phyloP scores from a whole-genome alignment of 2,888 invertebrate genomes.

The Belgica antarctica region DNA sequence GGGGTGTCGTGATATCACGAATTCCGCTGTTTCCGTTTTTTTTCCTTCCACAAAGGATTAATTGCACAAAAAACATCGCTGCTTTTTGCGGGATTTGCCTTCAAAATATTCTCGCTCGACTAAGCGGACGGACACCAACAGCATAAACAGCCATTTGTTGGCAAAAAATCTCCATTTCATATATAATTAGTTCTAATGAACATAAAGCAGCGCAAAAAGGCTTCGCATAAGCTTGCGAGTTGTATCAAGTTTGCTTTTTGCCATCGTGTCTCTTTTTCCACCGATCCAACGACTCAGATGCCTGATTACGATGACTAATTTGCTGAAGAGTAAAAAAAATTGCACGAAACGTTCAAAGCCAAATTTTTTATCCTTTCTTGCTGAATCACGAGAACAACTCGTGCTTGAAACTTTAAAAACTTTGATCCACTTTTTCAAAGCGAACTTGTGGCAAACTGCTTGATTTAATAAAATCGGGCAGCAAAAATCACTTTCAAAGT shows the following conservation, averaged over 20 bases:
- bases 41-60: too few relatives aligned
- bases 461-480: not conserved
- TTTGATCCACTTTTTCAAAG: too few relatives aligned
- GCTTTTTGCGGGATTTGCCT: not conserved
- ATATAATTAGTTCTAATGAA: conserved; percentile 24
- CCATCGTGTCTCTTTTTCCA: not conserved
- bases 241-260: not conserved
- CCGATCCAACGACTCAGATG: not conserved
- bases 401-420: not conserved
- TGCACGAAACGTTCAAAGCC: not conserved
- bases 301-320: conserved; percentile 3
- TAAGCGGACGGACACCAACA: not conserved
- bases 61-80: not conserved
- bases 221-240: not conserved
- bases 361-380: not conserved
- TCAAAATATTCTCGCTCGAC: not conserved
- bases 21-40: too few relatives aligned
- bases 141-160: not conserved
- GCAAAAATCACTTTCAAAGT: not conserved
- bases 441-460: not conserved
- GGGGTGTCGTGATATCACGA: too few relatives aligned
- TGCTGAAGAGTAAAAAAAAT: not conserved
- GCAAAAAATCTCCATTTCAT: conserved; percentile 13
- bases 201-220: not conserved
- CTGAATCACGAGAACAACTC: not conserved